Percentiles rank a stretch among this genome's conserved stretches.
phyloP scores from a whole-genome alignment of 2,888 invertebrate genomes.

The Athalia rosae region DNA sequence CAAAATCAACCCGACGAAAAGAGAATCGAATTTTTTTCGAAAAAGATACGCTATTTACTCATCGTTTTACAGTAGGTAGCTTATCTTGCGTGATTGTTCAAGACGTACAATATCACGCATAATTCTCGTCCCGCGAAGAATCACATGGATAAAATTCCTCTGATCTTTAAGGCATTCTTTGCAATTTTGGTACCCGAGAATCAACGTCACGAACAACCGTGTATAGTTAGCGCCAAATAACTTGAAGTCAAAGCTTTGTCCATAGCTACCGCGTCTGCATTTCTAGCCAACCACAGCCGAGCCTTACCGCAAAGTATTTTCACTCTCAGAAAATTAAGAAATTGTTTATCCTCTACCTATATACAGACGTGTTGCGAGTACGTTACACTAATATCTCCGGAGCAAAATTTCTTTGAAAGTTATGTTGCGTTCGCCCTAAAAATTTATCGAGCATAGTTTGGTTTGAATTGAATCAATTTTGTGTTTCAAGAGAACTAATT shows the following conservation, averaged over 20 bases:
- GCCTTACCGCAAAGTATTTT: slow-evolving; percentile 31
- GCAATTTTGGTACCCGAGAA: slow-evolving; percentile 25
- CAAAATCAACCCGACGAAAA: too few species aligned
- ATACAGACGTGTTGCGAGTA: not conserved
- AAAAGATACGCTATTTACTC: too few species aligned
- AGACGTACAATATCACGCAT: not conserved
- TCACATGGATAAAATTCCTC: slow-evolving; percentile 35
- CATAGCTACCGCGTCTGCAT: slow-evolving; percentile 20
- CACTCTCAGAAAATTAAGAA: slow-evolving; percentile 40
- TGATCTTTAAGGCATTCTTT: slow-evolving; percentile 34
- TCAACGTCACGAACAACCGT: slow-evolving; percentile 17
- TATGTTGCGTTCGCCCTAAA: slow-evolving; percentile 14
- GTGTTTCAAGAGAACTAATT: too few species aligned
- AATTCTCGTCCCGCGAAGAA: not conserved
- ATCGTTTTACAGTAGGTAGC: too few species aligned
- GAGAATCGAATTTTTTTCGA: too few species aligned
- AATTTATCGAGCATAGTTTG: slow-evolving; percentile 7
- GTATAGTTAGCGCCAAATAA: slow-evolving; percentile 31
- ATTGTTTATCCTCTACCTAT: slow-evolving; percentile 14
- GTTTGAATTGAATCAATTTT: not conserved
- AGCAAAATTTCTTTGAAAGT: slow-evolving; percentile 19
- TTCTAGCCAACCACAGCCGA: slow-evolving; percentile 28
- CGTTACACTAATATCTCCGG: not conserved
- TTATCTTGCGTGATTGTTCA: too few species aligned
- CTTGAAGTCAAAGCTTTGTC: slow-evolving; percentile 40